These are phyloP conservation scores for Drosophila fungiperda DNA, from an alignment of 2,888 invertebrate genomes.

Conservation along the genomic window DNA sequence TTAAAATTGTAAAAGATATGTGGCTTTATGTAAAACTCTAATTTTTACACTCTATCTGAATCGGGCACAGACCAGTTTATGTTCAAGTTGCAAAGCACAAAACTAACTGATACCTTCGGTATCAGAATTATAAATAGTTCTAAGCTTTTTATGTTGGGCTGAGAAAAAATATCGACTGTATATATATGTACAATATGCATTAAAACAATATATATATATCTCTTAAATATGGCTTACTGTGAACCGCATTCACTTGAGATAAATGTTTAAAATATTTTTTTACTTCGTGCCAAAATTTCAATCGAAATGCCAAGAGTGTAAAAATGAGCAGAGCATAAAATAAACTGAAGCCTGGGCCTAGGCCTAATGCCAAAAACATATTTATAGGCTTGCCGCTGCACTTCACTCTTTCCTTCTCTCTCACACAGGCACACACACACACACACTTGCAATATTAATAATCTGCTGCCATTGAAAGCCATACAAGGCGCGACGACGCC, in stretches of 20 bases:
- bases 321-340: conserved; percentile 17
- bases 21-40: not conserved
- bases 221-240: not conserved
- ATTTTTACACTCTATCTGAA: not conserved
- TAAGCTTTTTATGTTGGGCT: not conserved
- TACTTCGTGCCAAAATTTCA: not conserved
- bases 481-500: conserved; percentile 75
- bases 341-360: conserved; percentile 53
- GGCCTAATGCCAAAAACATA: conserved; percentile 73
- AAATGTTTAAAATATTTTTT: not conserved
- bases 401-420: not conserved
- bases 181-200: not conserved
- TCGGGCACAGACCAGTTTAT: not conserved
- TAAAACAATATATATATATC: not conserved
- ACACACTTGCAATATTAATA: conserved; percentile 73
- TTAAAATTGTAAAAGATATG: not conserved
- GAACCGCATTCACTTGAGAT: not conserved
- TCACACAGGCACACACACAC: conserved; percentile 1
- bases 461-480: conserved; percentile 80
- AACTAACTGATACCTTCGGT: no score
- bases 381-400: conserved; percentile 52
- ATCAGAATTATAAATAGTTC: not conserved
- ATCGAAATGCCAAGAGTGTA: conserved; percentile 22
- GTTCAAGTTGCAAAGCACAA: not conserved
- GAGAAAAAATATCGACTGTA: not conserved